These are phyloP conservation scores for Lottia scabra DNA, from an alignment of 2,888 invertebrate genomes.

Conservation along the genomic window DNA sequence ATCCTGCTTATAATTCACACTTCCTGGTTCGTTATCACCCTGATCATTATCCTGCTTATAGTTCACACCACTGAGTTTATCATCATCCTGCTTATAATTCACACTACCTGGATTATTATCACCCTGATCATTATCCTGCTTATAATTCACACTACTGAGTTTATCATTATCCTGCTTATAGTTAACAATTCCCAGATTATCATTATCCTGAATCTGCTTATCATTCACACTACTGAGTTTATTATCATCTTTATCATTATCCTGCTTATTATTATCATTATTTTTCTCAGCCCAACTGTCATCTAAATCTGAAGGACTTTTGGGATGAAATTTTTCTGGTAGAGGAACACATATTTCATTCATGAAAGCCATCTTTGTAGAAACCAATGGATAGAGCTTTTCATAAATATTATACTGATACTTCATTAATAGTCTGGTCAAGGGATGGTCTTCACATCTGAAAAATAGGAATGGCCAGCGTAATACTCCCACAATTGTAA, in stretches of 20 bases:
- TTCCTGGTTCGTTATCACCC: no score
- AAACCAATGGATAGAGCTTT: slow-evolving; percentile 47
- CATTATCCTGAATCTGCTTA: background rate
- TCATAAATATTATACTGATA: slow-evolving; percentile 53
- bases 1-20: slow-evolving; percentile 10
- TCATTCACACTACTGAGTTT: background rate
- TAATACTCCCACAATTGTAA: no score
- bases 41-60: no score
- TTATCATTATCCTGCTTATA: slow-evolving; percentile 6
- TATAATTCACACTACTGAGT: no score
- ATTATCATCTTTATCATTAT: background rate
- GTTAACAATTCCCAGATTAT: background rate
- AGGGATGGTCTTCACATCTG: slow-evolving; percentile 61
- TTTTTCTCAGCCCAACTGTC: background rate
- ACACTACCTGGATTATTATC: no score
- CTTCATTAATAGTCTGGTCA: slow-evolving; percentile 51
- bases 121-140: no score
- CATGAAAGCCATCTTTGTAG: slow-evolving; percentile 36
- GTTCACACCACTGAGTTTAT: no score
- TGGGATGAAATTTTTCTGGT: slow-evolving; percentile 26
- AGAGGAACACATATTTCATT: slow-evolving; percentile 48
- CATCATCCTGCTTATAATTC: no score
- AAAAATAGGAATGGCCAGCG: no score
- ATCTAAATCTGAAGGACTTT: background rate
- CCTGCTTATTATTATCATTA: slow-evolving; percentile 9